Conservation (phyloP, 2,797 vertebrate species). For the Chromobotia macracanthus region DNA sequence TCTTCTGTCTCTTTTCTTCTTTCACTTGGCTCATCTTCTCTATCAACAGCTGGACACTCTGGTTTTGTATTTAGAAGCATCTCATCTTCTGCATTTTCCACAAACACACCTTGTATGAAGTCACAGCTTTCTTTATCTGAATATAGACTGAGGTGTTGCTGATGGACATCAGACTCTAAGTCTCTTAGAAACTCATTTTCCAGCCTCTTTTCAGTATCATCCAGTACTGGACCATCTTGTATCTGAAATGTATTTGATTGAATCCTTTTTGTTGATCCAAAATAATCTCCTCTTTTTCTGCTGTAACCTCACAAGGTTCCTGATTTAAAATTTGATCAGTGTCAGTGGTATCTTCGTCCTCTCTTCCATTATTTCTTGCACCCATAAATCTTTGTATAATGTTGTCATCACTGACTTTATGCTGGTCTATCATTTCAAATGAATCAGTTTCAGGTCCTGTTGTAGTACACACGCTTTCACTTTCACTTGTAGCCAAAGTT, state of each 20-base stretch:
- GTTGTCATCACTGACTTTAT: background rate
- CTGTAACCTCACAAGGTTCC: background rate
- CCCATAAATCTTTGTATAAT: background rate
- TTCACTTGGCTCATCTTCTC: background rate
- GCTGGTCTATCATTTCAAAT: background rate
- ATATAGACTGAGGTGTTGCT: background rate
- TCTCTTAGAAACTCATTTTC: too few species aligned
- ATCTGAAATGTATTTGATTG: background rate
- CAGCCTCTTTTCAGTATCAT: background rate
- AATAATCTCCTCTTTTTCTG: background rate
- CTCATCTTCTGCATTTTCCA: background rate
- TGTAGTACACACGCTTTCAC: conserved; percentile 6
- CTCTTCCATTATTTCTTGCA: background rate
- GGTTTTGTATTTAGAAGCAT: background rate
- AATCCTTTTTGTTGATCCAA: background rate
- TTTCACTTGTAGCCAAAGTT: background rate
- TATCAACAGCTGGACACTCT: background rate
- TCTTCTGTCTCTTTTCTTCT: background rate
- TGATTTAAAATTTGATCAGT: too few species aligned
- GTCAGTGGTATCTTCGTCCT: background rate
- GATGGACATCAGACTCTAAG: too few species aligned
- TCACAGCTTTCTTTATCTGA: background rate
- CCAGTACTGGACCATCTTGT: background rate
- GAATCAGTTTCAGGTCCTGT: conserved; percentile 16
- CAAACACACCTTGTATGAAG: background rate